A percentile compares a stretch with the other conserved stretches of the same genome.
These are phyloP conservation scores for Neoascia interrupta DNA, from an alignment of 2,888 invertebrate genomes.

Conservation along the genomic window DNA sequence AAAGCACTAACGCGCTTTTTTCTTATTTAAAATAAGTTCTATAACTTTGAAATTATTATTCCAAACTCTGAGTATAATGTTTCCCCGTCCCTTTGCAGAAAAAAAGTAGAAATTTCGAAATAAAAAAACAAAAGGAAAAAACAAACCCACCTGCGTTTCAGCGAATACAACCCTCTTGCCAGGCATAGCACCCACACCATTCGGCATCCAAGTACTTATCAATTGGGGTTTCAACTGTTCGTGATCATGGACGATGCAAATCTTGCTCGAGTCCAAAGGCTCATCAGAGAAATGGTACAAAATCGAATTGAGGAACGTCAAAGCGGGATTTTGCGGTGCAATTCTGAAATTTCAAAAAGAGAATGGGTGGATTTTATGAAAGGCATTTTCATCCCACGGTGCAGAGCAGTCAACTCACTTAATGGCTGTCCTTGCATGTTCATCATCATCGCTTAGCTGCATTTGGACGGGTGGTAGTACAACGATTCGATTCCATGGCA, in stretches of 20 bases:
- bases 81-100: not conserved
- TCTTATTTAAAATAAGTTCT: conserved; percentile 17
- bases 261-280: conserved; percentile 81
- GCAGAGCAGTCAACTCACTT: conserved; percentile 79
- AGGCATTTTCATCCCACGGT: too few species aligned
- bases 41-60: conserved; percentile 14
- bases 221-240: conserved; percentile 91
- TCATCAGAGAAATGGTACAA: conserved; percentile 79
- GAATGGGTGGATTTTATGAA: not conserved
- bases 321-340: conserved; percentile 78
- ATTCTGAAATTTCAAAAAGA: conserved; percentile 74
- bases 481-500: conserved; percentile 98
- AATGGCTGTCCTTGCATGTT: conserved; percentile 78
- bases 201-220: conserved; percentile 94
- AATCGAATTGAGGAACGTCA: conserved; percentile 79
- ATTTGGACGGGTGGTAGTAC: conserved; percentile 93
- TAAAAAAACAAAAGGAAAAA: too few species aligned
- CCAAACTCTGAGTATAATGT: not conserved
- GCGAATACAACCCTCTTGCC: conserved; percentile 91
- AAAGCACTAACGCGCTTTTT: conserved; percentile 5
- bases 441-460: conserved; percentile 88
- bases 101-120: not conserved
- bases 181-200: conserved; percentile 91
- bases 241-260: conserved; percentile 93
- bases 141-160: conserved; percentile 88